A percentile compares a stretch with the other conserved stretches of the same genome.
phyloP scores from a whole-genome alignment of 2,113 vertebrate genomes.

The Himantopus leucocephalus region DNA sequence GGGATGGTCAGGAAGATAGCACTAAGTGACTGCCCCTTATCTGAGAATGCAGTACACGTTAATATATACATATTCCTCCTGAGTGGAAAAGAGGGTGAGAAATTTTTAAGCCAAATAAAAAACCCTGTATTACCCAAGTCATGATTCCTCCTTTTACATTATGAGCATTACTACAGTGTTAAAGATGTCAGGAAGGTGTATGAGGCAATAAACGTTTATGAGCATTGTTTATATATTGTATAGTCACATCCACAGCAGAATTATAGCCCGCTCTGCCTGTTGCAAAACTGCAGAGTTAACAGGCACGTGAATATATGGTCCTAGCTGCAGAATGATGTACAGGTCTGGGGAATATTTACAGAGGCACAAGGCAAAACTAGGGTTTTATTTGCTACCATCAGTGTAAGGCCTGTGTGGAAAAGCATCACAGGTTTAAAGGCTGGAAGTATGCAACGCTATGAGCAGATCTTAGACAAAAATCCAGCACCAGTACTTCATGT shows the following conservation, averaged over 20 bases:
- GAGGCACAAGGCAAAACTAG: neutral
- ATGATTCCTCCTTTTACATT: neutral
- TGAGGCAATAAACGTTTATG: neutral
- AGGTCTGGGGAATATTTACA: neutral
- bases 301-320: neutral
- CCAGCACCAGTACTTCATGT: neutral
- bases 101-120: neutral
- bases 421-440: neutral
- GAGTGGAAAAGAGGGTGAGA: neutral
- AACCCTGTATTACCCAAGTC: neutral
- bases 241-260: neutral
- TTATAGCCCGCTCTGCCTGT: neutral
- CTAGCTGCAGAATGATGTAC: neutral
- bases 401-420: neutral
- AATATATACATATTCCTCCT: neutral
- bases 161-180: neutral
- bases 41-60: neutral
- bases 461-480: neutral
- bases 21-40: neutral
- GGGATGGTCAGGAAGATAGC: neutral
- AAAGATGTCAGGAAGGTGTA: neutral
- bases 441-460: neutral
- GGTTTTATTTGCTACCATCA: neutral
- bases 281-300: neutral
- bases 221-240: neutral